Evolutionary conservation across 2,113 vertebrate species (phyloP).

Genomic region (Lepidothrix coronata): DNA sequence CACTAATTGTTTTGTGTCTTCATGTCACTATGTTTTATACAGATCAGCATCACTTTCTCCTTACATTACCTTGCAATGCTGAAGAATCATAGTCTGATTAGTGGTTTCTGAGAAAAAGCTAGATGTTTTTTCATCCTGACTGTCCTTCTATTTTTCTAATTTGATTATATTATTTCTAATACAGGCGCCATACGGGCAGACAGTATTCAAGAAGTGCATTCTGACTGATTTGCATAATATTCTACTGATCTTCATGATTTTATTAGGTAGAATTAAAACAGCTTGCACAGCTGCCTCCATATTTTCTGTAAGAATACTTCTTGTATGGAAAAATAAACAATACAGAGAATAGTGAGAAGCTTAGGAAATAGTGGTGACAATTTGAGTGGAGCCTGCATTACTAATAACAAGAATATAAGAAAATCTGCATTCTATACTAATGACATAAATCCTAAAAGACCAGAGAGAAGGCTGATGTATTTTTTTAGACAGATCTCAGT

Average conservation of each 20-base stretch:
- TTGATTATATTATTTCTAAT: not conserved
- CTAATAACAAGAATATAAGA: not conserved
- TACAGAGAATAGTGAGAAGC: not conserved
- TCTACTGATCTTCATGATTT: not conserved
- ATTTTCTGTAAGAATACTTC: not conserved
- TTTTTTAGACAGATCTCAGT: not conserved
- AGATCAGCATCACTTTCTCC: not conserved
- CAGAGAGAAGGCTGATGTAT: not conserved
- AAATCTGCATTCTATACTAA: not conserved
- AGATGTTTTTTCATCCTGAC: not conserved
- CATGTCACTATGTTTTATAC: not conserved
- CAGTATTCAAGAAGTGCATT: not conserved
- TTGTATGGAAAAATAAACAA: not conserved
- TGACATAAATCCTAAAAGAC: not conserved
- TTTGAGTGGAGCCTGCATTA: not conserved
- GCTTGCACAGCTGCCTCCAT: not conserved
- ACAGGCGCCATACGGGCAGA: rapidly evolving
- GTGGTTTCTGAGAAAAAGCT: not conserved
- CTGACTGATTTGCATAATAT: not conserved
- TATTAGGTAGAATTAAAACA: not conserved
- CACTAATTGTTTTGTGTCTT: not conserved
- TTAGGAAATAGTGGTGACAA: not conserved
- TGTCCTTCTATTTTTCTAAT: not conserved
- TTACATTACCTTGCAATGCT: not conserved
- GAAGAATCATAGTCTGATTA: not conserved